Percentiles rank a stretch among this genome's conserved stretches.
phyloP scores from a whole-genome alignment of 1,140 invertebrate genomes.

The Alviniconcha marisindica region DNA sequence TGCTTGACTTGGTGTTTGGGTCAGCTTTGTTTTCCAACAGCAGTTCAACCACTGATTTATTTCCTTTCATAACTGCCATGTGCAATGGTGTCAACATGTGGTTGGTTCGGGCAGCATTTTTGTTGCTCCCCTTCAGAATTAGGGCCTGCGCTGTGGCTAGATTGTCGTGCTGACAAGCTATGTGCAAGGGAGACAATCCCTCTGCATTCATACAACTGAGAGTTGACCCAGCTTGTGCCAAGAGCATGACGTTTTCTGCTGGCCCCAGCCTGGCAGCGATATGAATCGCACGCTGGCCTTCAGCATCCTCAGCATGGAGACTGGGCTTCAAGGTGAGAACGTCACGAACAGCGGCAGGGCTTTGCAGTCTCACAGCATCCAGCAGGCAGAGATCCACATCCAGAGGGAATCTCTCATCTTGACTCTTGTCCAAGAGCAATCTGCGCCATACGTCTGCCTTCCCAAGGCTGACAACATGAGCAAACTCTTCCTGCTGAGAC shows the following conservation, averaged over 20 bases:
- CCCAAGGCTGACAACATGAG: not conserved
- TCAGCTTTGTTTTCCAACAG: not conserved
- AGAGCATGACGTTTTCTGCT: not conserved
- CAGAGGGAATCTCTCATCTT: not conserved
- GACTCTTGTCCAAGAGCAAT: not conserved
- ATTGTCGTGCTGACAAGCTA: not conserved
- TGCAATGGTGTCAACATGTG: not conserved
- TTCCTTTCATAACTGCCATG: not conserved
- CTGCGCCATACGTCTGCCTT: not conserved
- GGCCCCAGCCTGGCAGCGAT: slow-evolving; percentile 22
- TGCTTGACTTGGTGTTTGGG: not conserved
- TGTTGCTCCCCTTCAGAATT: not conserved
- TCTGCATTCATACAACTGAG: not conserved
- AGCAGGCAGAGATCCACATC: not conserved
- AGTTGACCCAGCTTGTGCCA: slow-evolving; percentile 5
- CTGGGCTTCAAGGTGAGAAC: not conserved
- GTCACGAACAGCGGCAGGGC: not conserved
- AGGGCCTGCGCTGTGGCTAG: not conserved
- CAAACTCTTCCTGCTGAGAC: not conserved
- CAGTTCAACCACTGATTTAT: not conserved
- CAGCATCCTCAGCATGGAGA: not conserved
- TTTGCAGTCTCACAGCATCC: slow-evolving; percentile 4
- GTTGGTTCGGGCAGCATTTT: not conserved
- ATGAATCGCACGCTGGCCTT: slow-evolving; percentile 15
- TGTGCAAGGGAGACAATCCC: slow-evolving; percentile 25